phyloP scores from a whole-genome alignment of 2,113 vertebrate species.

The Megaceryle torquata region DNA sequence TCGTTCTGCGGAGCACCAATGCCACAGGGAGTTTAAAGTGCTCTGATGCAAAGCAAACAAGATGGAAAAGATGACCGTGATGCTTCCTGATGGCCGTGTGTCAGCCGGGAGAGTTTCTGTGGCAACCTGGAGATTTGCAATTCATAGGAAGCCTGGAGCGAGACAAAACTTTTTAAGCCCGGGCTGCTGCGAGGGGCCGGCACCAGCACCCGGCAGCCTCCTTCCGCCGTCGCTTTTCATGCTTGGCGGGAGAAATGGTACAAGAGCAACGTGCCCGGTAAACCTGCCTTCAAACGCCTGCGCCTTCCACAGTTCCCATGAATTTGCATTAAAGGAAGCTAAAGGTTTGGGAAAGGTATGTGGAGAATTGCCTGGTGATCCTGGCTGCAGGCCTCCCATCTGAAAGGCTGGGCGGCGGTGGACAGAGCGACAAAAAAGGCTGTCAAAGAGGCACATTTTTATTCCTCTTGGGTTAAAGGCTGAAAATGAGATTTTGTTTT shows the following conservation, averaged over 20 bases:
- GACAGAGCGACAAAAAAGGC: accelerated
- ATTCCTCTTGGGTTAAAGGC: not conserved
- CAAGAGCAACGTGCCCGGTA: conserved; percentile 11
- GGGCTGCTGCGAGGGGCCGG: conserved; percentile 14
- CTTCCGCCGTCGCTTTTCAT: conserved; percentile 14
- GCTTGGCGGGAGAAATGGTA: conserved; percentile 12
- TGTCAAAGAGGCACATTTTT: not conserved
- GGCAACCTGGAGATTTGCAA: conserved; percentile 67
- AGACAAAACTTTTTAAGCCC: conserved; percentile 38
- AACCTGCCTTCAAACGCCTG: not conserved
- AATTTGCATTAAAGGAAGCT: not conserved
- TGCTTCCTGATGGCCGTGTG: conserved; percentile 47
- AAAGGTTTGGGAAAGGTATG: not conserved
- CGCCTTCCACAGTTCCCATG: not conserved
- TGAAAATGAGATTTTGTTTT: not conserved
- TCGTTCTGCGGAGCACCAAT: conserved; percentile 24
- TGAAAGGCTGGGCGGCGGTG: not conserved
- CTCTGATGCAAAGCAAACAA: conserved; percentile 59
- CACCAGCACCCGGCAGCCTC: conserved; percentile 24
- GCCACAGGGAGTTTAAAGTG: conserved; percentile 49
- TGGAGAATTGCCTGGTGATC: not conserved
- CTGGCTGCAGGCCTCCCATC: not conserved
- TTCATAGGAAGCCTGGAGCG: conserved; percentile 52
- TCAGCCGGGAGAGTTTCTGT: conserved; percentile 65
- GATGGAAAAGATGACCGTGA: conserved; percentile 61